A percentile compares a stretch with the other conserved stretches of the same genome.
Evolutionary conservation across 1,140 invertebrate species (phyloP).

Genomic region (Aphidius ervi): DNA sequence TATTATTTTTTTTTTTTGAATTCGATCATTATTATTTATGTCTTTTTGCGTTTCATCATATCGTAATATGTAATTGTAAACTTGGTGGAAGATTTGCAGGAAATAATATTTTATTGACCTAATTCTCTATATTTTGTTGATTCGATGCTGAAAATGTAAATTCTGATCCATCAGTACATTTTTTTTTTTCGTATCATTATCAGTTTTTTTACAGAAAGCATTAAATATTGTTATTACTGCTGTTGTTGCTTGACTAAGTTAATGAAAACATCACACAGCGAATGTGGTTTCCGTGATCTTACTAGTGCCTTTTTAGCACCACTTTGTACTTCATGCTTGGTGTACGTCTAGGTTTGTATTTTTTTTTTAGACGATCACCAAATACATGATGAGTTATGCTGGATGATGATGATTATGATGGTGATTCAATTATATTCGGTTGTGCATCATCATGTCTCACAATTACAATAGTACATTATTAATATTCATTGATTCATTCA

Average conservation of each 20-base stretch:
- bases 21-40: constrained; percentile 33
- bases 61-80: constrained; percentile 77
- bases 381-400: constrained; percentile 64
- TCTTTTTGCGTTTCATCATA: constrained; percentile 64
- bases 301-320: constrained; percentile 93
- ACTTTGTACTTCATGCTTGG: constrained; percentile 90
- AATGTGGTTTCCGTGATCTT: constrained; percentile 92
- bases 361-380: constrained; percentile 65
- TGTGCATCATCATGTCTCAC: constrained; percentile 12
- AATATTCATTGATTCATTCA: constrained; percentile 45
- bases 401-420: constrained; percentile 44
- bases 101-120: constrained; percentile 91
- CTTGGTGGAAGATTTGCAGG: constrained; percentile 87
- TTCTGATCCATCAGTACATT: constrained; percentile 89
- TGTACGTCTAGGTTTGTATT: constrained; percentile 75
- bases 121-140: constrained; percentile 79
- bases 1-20: background rate
- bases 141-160: constrained; percentile 80
- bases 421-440: constrained; percentile 28
- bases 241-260: constrained; percentile 78
- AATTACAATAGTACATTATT: constrained; percentile 36
- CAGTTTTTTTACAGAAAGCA: constrained; percentile 76
- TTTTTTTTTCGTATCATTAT: constrained; percentile 96
- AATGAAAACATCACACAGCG: constrained; percentile 94
- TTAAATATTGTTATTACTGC: constrained; percentile 88